phyloP scores from a whole-genome alignment of 1,140 invertebrate species.

The Atta colombica region DNA sequence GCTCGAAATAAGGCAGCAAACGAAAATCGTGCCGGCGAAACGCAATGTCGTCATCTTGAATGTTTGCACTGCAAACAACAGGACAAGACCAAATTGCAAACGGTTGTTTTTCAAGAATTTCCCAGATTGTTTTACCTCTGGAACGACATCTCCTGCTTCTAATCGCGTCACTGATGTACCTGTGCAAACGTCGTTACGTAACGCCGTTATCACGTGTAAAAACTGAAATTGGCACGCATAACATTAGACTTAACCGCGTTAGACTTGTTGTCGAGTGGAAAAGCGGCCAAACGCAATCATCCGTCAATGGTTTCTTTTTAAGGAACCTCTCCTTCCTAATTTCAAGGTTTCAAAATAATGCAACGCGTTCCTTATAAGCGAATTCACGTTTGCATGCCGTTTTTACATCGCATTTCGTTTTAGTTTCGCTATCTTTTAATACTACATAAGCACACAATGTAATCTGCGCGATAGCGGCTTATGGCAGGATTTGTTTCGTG shows the following conservation, averaged over 20 bases:
- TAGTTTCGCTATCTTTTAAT: constrained; percentile 31
- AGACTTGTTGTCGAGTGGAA: neutral
- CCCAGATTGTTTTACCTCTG: neutral
- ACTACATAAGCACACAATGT: constrained; percentile 5
- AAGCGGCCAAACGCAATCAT: constrained; percentile 6
- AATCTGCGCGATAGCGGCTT: constrained; percentile 17
- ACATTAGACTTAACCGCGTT: neutral
- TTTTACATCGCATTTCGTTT: constrained; percentile 11
- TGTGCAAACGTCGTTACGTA: constrained; percentile 30
- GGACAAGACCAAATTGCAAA: neutral
- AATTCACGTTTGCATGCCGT: neutral
- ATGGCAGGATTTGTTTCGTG: constrained; percentile 4
- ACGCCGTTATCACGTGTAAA: constrained; percentile 16
- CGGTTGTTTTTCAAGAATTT: neutral
- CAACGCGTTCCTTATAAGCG: constrained; percentile 40
- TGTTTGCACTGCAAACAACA: neutral
- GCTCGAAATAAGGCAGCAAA: constrained; percentile 20
- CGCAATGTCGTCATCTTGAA: constrained; percentile 28
- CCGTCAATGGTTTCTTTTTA: constrained; percentile 32
- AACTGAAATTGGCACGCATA: constrained; percentile 9
- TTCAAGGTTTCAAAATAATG: constrained; percentile 37
- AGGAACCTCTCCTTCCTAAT: neutral
- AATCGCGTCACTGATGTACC: constrained; percentile 52
- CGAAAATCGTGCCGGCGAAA: constrained; percentile 30
- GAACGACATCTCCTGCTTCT: constrained; percentile 27